These are phyloP conservation scores for Lepisosteus oculatus DNA, from an alignment of 2,113 vertebrate species.

Conservation along the genomic window DNA sequence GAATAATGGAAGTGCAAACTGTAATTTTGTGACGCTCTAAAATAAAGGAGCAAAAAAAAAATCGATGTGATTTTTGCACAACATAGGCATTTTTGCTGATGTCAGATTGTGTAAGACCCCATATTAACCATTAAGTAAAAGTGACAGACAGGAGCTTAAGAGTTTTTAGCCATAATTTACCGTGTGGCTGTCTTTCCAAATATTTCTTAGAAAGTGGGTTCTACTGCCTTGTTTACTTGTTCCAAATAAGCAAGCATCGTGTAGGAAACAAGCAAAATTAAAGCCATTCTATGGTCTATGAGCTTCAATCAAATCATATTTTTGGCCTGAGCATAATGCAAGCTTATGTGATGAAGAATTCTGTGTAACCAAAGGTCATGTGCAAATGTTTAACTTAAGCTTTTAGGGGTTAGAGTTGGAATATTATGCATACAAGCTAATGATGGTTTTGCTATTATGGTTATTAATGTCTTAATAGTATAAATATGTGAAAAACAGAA, in stretches of 20 bases:
- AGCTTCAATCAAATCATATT: conserved; percentile 27
- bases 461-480: conserved; percentile 15
- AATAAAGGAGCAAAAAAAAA: no score
- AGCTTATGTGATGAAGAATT: conserved; percentile 60
- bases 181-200: neutral
- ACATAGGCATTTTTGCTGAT: no score
- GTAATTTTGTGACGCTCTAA: no score
- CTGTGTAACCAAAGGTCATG: conserved; percentile 57
- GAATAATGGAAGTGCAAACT: no score
- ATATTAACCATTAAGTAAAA: neutral
- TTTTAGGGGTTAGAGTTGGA: conserved; percentile 55
- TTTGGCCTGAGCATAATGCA: conserved; percentile 54
- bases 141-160: neutral
- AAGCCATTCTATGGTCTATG: neutral
- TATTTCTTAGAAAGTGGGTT: neutral
- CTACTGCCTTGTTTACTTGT: neutral
- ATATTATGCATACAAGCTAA: conserved; percentile 23
- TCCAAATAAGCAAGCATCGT: conserved; percentile 15
- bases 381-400: conserved; percentile 64
- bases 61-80: no score
- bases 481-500: conserved; percentile 4
- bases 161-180: neutral
- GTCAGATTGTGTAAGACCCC: no score
- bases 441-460: conserved; percentile 21
- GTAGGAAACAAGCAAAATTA: conserved; percentile 11